phyloP scores from a whole-genome alignment of 2,113 vertebrate genomes.

The rat (Rattus norvegicus) region GRCr8 NC_086020.1:80378501-80379000 shows the following conservation, averaged over 20 bases:
- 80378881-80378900: not conserved
- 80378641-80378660: not conserved
- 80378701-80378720: not conserved
- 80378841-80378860: rapidly evolving
- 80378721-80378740: not conserved
- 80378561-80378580: not conserved
- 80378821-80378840: rapidly evolving
- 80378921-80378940: not conserved
- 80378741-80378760: not conserved
- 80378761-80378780: not conserved
- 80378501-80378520: not conserved
- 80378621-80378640: too few relatives aligned
- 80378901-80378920: not conserved
- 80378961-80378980: not conserved
- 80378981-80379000: not conserved
- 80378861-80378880: not conserved
- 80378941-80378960: not conserved
- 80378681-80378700: not conserved
- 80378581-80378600: not conserved
- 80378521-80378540: not conserved
- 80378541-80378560: not conserved
- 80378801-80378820: not conserved
- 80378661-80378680: not conserved
- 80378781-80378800: not conserved
- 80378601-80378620: not conserved